Conservation (phyloP, 2,888 invertebrate species). For the Kuschelorhynchus macadamiae region DNA sequence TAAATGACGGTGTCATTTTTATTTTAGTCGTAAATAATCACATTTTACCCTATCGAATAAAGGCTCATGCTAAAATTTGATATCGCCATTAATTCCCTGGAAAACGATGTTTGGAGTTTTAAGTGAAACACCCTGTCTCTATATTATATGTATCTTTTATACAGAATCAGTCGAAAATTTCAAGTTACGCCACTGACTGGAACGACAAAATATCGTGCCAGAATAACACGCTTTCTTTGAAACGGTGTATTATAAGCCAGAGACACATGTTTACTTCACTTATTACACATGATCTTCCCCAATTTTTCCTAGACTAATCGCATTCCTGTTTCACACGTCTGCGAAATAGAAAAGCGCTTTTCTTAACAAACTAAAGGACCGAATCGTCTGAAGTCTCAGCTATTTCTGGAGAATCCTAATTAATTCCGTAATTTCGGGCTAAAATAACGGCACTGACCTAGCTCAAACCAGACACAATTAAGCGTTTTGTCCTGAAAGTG, state of each 20-base stretch:
- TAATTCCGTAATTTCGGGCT: slow-evolving; percentile 43
- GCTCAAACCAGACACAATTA: slow-evolving; percentile 44
- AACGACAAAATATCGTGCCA: slow-evolving; percentile 12
- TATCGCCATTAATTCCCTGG: no score
- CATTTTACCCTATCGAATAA: no score
- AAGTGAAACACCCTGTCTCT: no score
- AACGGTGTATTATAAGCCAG: slow-evolving; percentile 29
- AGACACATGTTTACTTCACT: slow-evolving; percentile 35
- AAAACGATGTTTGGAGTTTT: no score
- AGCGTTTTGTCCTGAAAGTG: slow-evolving; percentile 38
- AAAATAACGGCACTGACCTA: slow-evolving; percentile 48
- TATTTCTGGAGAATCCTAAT: slow-evolving; percentile 41
- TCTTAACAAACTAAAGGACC: slow-evolving; percentile 45
- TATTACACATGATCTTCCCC: slow-evolving; percentile 20
- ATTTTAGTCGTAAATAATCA: no score
- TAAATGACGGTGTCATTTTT: no score
- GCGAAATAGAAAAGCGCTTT: slow-evolving; percentile 48
- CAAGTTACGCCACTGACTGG: no score
- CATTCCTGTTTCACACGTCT: slow-evolving; percentile 46
- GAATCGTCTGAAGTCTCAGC: slow-evolving; percentile 35
- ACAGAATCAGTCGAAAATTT: no score
- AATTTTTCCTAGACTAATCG: slow-evolving; percentile 46
- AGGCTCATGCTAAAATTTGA: no score
- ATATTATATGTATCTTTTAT: no score
- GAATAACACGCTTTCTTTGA: slow-evolving; percentile 19